These are phyloP conservation scores for Trachelus troglodyta DNA, from an alignment of 2,888 invertebrate species.

Conservation along the genomic window DNA sequence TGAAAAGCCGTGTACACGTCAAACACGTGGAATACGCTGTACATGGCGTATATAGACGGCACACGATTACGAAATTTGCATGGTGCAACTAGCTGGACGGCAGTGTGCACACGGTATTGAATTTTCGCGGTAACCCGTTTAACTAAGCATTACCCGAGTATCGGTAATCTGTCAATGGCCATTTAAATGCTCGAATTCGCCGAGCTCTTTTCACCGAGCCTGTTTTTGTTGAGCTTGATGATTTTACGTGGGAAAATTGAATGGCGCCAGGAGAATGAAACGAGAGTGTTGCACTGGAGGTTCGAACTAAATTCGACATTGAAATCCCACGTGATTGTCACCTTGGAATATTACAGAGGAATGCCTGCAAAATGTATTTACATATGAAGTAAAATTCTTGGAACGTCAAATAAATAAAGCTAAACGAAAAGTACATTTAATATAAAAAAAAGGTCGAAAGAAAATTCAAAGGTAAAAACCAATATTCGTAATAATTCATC, in stretches of 20 bases:
- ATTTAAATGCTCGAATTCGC: conserved; percentile 43
- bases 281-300: background rate
- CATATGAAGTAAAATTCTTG: background rate
- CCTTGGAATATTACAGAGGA: background rate
- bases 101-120: conserved; percentile 33
- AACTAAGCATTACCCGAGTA: conserved; percentile 49
- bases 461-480: background rate
- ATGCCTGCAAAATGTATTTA: background rate
- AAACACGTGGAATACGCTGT: background rate
- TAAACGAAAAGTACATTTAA: background rate
- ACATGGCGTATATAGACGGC: background rate
- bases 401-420: background rate
- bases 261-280: background rate
- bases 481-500: background rate
- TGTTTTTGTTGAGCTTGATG: conserved; percentile 14
- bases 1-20: background rate
- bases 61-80: background rate
- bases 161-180: conserved; percentile 51
- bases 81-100: background rate
- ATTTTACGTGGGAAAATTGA: background rate
- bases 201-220: conserved; percentile 41
- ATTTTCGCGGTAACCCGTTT: conserved; percentile 50
- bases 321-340: background rate
- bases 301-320: background rate
- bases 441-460: background rate